Evolutionary conservation across 2,113 vertebrate species (phyloP).

Genomic region (Syrmaticus mikado): DNA sequence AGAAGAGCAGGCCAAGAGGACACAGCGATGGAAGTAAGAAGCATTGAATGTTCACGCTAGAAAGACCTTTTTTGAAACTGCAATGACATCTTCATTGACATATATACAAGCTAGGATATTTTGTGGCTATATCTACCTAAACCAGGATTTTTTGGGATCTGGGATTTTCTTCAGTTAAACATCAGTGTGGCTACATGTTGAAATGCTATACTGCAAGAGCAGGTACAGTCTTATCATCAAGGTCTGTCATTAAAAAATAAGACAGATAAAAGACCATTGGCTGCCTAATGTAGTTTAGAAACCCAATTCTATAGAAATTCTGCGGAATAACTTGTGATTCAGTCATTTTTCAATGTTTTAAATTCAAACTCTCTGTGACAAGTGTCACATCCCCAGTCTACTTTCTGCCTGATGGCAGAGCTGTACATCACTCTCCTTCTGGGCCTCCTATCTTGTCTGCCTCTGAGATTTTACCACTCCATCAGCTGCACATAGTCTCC

Average conservation of each 20-base stretch:
- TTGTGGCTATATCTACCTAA: background rate
- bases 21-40: background rate
- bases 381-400: background rate
- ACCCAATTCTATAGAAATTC: background rate
- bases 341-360: background rate
- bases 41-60: background rate
- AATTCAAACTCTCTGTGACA: background rate
- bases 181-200: background rate
- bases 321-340: background rate
- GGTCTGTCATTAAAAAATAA: background rate
- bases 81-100: background rate
- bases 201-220: background rate
- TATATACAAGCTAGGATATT: background rate
- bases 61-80: background rate
- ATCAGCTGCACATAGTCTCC: background rate
- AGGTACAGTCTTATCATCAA: background rate
- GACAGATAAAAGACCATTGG: background rate
- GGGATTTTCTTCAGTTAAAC: background rate
- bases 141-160: background rate
- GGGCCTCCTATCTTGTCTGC: background rate
- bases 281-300: background rate
- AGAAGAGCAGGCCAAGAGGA: background rate
- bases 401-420: fast-evolving
- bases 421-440: background rate
- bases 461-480: background rate